Percentiles rank a stretch among this genome's conserved stretches.
Conservation (phyloP, 2,888 invertebrate genomes). For the Biston betularia region DNA sequence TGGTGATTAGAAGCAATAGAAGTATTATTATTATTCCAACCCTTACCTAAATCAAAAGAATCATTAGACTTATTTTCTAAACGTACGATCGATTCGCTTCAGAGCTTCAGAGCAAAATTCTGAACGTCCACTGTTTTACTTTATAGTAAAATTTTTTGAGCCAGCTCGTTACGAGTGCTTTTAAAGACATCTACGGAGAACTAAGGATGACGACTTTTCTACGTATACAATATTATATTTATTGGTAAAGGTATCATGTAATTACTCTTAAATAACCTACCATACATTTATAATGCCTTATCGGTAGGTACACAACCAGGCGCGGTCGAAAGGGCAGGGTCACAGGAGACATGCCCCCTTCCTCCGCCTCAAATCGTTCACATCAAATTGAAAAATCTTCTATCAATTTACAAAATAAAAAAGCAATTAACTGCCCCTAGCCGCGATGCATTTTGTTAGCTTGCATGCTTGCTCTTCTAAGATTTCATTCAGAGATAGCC, state of each 20-base stretch:
- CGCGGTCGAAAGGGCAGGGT: too few relatives aligned
- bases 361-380: too few relatives aligned
- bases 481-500: too few relatives aligned
- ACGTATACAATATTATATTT: constrained; percentile 11
- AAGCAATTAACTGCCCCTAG: too few relatives aligned
- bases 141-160: background rate
- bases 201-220: constrained; percentile 42
- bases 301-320: too few relatives aligned
- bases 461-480: too few relatives aligned
- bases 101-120: background rate
- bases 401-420: too few relatives aligned
- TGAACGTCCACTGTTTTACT: too few relatives aligned
- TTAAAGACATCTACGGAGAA: constrained; percentile 38
- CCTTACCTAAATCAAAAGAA: constrained; percentile 33
- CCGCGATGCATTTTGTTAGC: too few relatives aligned
- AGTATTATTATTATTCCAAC: constrained; percentile 23
- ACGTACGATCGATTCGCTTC: constrained; percentile 4
- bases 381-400: too few relatives aligned
- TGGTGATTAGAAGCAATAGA: constrained; percentile 10
- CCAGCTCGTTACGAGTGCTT: constrained; percentile 9
- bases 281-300: background rate
- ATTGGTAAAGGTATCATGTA: constrained; percentile 12
- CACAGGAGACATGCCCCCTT: too few relatives aligned
- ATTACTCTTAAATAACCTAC: constrained; percentile 20
- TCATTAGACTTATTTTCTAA: constrained; percentile 4